Evolutionary conservation across 2,888 invertebrate species (phyloP), one percentile per base, ranked within the genome.

Genomic region (Eudasyphora cyanicolor): DNA sequence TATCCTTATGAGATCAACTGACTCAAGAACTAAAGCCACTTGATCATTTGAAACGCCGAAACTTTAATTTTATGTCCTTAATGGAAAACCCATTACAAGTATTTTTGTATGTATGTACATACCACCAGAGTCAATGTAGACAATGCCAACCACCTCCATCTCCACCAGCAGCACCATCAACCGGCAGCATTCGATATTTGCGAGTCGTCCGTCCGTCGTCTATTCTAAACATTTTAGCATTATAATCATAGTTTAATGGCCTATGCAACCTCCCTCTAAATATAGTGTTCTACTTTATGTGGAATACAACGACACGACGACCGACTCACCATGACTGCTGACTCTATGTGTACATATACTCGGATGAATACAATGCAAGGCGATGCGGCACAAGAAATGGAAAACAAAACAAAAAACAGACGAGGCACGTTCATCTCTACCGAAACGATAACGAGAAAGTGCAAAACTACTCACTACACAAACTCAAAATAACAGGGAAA

Each of bases 181-280:
- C n/a, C n/a, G n/a, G n/a, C 45, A 70, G 21, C 29, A 60, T 75
- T 76, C 79, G 64, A 24, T 54, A 54, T 54, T n/a, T n/a, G n/a
- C n/a, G n/a, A n/a, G n/a, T n/a, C n/a, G n/a, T n/a, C n/a, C 21
- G 54, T 21, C 14, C 19, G 19, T 70, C 17, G 45, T 38, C 54
- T 71, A 75, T 78, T 76, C 57, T 57, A 57, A 76, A 54, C 67
- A 76, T 76, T 64, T 57, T 45, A 76, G 42, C 67, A 76, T 57
- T 60, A 21, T 73, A 79, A 73, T 79, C 76, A 82, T 71, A 79
- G 82, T 82, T 79, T 79, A 82, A 79, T 76, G 82, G 79, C 79
- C 82, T 79, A 57, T 64, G 57, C 64, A 38, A 64, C 64, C 64
- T 64, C 64, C 64, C 35, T 64, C 64, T 64, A 64, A 64, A 64